A percentile compares a stretch with the other conserved stretches of the same genome.
Conservation (phyloP, 2,797 vertebrate species). For the Dallia pectoralis region DNA sequence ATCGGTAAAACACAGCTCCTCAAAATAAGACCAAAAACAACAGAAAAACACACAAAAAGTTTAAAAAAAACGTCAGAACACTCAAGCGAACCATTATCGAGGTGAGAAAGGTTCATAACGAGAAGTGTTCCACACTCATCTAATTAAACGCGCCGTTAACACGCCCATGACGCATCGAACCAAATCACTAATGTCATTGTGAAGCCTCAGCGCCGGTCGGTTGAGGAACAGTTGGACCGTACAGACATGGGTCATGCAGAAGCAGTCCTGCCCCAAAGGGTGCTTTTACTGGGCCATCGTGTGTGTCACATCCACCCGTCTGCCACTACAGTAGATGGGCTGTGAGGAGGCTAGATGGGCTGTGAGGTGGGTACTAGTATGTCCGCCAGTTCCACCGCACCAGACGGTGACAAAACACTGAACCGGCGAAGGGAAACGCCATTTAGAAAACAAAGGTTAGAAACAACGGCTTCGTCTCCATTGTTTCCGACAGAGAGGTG, state of each 20-base stretch:
- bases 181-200: not conserved
- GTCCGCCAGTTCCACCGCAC: slow-evolving; percentile 18
- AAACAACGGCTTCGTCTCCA: slow-evolving; percentile 59
- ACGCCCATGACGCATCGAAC: no score
- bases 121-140: not conserved
- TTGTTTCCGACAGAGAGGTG: slow-evolving; percentile 57
- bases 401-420: slow-evolving; percentile 22
- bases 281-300: not conserved
- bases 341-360: slow-evolving; percentile 22
- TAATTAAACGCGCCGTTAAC: no score
- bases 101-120: not conserved
- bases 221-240: not conserved
- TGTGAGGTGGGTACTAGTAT: slow-evolving; percentile 27
- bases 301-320: not conserved
- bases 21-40: not conserved
- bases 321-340: slow-evolving; percentile 11
- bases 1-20: not conserved
- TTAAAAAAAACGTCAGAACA: slow-evolving; percentile 2
- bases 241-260: slow-evolving; percentile 16
- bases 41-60: slow-evolving; percentile 1
- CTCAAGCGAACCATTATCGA: not conserved
- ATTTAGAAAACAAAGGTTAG: slow-evolving; percentile 48
- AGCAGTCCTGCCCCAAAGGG: not conserved
- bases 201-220: not conserved
- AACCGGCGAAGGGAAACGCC: slow-evolving; percentile 31